Base-by-base conservation (phyloP, 2,888 invertebrate species). In the Habrosyne pyritoides region DNA sequence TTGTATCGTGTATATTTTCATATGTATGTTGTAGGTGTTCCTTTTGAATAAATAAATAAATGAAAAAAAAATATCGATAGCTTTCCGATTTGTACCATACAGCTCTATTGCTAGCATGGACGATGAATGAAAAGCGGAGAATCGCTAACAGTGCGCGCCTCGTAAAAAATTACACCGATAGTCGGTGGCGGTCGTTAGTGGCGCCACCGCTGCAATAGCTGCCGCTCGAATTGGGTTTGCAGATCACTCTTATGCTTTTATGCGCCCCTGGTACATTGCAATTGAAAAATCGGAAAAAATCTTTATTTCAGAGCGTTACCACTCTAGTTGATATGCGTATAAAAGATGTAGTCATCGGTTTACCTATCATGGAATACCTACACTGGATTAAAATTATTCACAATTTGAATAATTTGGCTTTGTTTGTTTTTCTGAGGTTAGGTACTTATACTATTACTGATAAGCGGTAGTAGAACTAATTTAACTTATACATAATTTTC, bases 81-180 rank as follows among this genome's bases (percentile, higher is more conserved):
- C 18, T 61, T 60, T 53, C 33, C 50, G 53, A 52, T 2, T 55
- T 53, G 36, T 51, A 46, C 58, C 53, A 52, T 52, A 61, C 74
- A 66, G 48, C 73, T 55, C 71, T 74, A 76, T 36, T 55, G 47
- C 55, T 47, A 61, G 65, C 66, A 67, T 62, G 66, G 64, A 68
- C 77, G 79, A 83, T 87, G 87, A 87, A 87, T 87, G 87, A 83
- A 86, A 85, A 81, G 77, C 82, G 75, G 72, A 69, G 71, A 78
- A 73, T 64, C 64, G 69, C 72, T 61, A 73, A 66, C 68, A 63
- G 63, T 62, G 69, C 67, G 71, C 75, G 67, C 62, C 71, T 77
- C 66, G 79, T 80, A 81, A 80, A 79, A 76, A 79, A 77, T 69
- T 74, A 79, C 77, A 70, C 59, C 52, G 63, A 46, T 30, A 52